Conservation (phyloP, 2,113 vertebrate genomes). For the Edolisoma coerulescens region DNA sequence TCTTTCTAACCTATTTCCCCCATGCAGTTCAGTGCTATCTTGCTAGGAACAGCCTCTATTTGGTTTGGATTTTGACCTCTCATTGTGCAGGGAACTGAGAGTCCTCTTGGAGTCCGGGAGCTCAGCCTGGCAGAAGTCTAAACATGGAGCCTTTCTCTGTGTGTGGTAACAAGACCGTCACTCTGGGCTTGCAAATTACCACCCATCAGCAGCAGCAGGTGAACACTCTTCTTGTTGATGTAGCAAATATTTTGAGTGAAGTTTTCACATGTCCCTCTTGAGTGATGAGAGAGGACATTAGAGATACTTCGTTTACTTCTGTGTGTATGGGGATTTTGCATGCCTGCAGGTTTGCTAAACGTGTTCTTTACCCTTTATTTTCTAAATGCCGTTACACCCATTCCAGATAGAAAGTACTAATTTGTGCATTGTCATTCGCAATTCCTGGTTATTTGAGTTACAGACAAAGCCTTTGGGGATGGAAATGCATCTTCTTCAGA, state of each 20-base stretch:
- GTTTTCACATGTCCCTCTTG: neutral
- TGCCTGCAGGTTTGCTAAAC: neutral
- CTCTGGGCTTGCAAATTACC: neutral
- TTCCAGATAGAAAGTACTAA: neutral
- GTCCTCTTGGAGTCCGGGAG: neutral
- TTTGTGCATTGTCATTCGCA: neutral
- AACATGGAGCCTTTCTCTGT: neutral
- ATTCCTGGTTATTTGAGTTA: neutral
- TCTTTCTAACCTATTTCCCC: neutral
- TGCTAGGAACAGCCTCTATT: neutral
- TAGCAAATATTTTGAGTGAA: neutral
- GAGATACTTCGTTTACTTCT: neutral
- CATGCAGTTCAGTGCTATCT: neutral
- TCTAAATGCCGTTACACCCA: neutral
- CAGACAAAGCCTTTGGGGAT: neutral
- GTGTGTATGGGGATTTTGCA: neutral
- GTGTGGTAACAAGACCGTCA: rapidly evolving
- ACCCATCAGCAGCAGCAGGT: neutral
- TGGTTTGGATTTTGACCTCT: neutral
- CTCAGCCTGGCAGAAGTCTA: neutral
- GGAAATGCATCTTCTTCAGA: neutral
- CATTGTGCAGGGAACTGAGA: neutral
- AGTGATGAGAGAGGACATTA: neutral
- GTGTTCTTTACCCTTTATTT: neutral
- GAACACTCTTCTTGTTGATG: neutral